Evolutionary conservation across 2,797 vertebrate genomes (phyloP).

Genomic region (Mionectes olivaceus): DNA sequence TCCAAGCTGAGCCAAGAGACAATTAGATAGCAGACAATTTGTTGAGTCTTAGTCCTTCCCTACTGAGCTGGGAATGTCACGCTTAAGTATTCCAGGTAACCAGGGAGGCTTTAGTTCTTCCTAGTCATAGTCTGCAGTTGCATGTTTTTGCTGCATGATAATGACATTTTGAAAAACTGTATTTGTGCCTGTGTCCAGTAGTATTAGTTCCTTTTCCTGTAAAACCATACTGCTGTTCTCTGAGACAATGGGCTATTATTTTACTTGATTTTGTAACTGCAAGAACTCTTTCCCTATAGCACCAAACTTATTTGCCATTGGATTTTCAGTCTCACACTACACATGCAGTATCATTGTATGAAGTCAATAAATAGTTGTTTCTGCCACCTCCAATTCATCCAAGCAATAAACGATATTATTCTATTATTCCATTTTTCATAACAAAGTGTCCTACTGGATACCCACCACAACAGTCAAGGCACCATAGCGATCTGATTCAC

Average conservation of each 20-base stretch:
- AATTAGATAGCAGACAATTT: slow-evolving; percentile 70
- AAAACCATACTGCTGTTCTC: background rate
- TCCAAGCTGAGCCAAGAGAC: slow-evolving; percentile 67
- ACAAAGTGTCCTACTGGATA: background rate
- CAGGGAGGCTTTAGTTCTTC: slow-evolving; percentile 20
- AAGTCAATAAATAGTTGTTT: background rate
- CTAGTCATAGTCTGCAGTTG: background rate
- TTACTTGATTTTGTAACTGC: background rate
- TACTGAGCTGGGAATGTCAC: slow-evolving; percentile 64
- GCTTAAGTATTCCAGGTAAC: slow-evolving; percentile 42
- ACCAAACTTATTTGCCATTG: background rate
- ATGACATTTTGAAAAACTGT: slow-evolving; percentile 16
- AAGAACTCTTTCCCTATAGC: background rate
- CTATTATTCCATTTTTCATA: background rate
- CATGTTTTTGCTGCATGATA: background rate
- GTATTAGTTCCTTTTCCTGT: background rate
- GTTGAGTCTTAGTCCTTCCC: slow-evolving; percentile 62
- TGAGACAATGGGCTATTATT: slow-evolving; percentile 10
- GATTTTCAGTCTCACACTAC: background rate
- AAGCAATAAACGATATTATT: background rate
- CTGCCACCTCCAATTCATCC: background rate
- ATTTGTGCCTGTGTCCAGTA: background rate
- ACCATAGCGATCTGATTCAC: background rate
- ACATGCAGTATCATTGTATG: background rate
- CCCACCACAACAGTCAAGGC: background rate